A percentile compares a stretch with the other conserved stretches of the same genome.
phyloP scores from a whole-genome alignment of 2,113 vertebrate genomes.

The Propithecus coquereli region DNA sequence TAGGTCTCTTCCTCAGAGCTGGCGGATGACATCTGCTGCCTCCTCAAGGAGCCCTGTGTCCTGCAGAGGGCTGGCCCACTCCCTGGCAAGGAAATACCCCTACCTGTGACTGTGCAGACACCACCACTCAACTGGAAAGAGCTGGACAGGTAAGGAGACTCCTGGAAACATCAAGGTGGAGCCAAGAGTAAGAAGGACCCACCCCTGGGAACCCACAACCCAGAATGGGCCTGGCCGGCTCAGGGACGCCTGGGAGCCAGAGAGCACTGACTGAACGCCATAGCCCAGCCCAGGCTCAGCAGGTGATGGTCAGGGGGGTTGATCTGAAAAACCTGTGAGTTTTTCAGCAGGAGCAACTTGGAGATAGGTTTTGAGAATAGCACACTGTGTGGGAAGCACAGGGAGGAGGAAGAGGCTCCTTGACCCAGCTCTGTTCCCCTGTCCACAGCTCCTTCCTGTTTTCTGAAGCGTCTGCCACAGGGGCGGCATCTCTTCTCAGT shows the following conservation, averaged over 20 bases:
- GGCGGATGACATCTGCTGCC: constrained; percentile 83
- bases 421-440: background rate
- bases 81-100: constrained; percentile 20
- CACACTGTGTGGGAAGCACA: background rate
- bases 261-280: too few species aligned
- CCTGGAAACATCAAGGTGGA: background rate
- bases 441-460: constrained; percentile 83
- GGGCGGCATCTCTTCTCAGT: constrained; percentile 84
- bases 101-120: constrained; percentile 73
- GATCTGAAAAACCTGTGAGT: background rate
- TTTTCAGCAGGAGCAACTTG: background rate
- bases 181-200: background rate
- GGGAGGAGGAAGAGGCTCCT: background rate
- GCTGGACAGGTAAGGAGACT: constrained; percentile 83
- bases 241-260: background rate
- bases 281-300: background rate
- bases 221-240: background rate
- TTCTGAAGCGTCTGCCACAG: constrained; percentile 57
- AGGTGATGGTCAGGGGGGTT: background rate
- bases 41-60: constrained; percentile 84
- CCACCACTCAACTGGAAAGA: constrained; percentile 86
- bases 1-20: constrained; percentile 76
- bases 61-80: constrained; percentile 9
- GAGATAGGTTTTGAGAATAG: background rate
- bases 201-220: background rate